Percentiles rank a stretch among this genome's conserved stretches.
These are phyloP conservation scores for Rallus crepitans DNA, from an alignment of 2,797 vertebrate species.

Conservation along the genomic window DNA sequence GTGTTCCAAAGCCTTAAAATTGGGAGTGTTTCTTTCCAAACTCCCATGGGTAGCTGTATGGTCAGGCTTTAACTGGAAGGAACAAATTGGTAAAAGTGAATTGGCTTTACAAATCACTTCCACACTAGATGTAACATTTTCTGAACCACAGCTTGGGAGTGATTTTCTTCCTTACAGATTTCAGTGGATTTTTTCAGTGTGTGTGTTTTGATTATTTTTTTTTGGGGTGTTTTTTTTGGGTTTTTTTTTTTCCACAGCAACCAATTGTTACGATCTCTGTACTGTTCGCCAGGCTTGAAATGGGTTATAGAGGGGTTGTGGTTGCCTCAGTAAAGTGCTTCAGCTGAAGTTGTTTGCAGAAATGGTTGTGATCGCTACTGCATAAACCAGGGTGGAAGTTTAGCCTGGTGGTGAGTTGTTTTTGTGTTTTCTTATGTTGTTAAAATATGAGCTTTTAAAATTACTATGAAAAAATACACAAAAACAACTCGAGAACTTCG, in stretches of 20 bases:
- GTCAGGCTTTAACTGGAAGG: not conserved
- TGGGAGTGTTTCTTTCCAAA: not conserved
- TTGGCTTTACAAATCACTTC: not conserved
- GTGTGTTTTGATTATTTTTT: not conserved
- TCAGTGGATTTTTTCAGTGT: not conserved
- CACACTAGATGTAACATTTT: rapidly evolving
- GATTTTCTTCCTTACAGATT: not conserved
- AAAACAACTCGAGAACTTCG: not conserved
- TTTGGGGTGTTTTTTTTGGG: too few species aligned
- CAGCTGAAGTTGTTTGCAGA: not conserved
- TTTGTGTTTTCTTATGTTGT: not conserved
- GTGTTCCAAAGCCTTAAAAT: too few species aligned
- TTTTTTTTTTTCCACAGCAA: not conserved
- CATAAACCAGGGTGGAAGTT: not conserved
- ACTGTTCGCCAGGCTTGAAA: not conserved
- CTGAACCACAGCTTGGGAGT: not conserved
- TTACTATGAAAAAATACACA: not conserved
- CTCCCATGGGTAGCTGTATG: not conserved
- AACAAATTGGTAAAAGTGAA: not conserved
- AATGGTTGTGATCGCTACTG: not conserved
- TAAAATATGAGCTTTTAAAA: not conserved
- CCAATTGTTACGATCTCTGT: not conserved
- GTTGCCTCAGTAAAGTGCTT: not conserved
- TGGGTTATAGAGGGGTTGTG: not conserved
- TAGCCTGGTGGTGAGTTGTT: not conserved